These are phyloP conservation scores for Papilio dardanus DNA, from an alignment of 1,140 invertebrate species.

Conservation along the genomic window DNA sequence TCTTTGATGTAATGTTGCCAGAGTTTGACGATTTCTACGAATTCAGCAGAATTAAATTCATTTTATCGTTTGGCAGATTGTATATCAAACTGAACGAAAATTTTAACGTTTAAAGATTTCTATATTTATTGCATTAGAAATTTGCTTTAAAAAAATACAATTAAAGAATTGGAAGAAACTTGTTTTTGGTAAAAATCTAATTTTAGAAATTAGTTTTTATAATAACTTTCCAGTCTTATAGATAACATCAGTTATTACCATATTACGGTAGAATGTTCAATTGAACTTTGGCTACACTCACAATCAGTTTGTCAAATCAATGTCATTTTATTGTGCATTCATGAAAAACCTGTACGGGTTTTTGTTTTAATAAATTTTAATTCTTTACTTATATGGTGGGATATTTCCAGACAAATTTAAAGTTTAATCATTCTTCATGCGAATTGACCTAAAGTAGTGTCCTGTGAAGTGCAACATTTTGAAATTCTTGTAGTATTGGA, in stretches of 20 bases:
- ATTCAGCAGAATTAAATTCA: neutral
- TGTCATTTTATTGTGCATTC: constrained; percentile 3
- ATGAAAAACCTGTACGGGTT: neutral
- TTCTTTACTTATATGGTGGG: neutral
- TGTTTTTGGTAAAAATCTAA: too few relatives aligned
- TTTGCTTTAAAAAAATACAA: too few relatives aligned
- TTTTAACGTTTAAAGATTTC: too few relatives aligned
- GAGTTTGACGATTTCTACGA: neutral
- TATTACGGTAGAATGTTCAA: neutral
- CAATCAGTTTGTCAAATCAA: neutral
- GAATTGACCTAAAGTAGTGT: neutral
- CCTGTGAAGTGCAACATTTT: constrained; percentile 21
- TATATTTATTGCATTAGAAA: too few relatives aligned
- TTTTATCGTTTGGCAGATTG: neutral
- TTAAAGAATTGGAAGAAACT: too few relatives aligned
- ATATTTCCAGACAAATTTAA: constrained; percentile 1
- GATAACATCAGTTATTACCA: too few relatives aligned
- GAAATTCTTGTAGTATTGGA: neutral
- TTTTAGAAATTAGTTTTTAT: too few relatives aligned
- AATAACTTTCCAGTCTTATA: too few relatives aligned
- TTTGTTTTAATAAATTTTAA: constrained; percentile 3
- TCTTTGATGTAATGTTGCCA: neutral
- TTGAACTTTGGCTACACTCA: neutral
- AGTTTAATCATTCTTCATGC: neutral
- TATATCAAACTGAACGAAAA: too few relatives aligned